phyloP scores from a whole-genome alignment of 1,140 invertebrate genomes.

The Tetramorium alpestre region DNA sequence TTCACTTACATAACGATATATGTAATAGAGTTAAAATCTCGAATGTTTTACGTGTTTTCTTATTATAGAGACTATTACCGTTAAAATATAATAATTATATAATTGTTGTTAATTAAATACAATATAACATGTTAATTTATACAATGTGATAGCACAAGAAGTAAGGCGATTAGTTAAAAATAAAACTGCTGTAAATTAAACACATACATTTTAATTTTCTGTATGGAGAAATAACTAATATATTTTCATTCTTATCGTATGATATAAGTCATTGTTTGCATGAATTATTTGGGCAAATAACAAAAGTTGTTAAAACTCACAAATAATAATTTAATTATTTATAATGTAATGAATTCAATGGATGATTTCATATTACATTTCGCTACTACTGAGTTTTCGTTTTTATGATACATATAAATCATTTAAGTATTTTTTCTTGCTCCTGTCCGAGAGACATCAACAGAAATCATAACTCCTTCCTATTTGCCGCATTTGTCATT shows the following conservation, averaged over 20 bases:
- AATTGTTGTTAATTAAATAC: not conserved
- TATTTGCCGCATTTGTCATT: not conserved
- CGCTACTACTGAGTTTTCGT: not conserved
- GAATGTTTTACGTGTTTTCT: not conserved
- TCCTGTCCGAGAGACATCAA: not conserved
- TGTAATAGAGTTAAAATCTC: not conserved
- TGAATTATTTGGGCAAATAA: not conserved
- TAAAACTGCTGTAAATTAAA: not conserved
- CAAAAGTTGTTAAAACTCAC: not conserved
- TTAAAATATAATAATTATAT: not conserved
- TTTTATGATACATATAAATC: not conserved
- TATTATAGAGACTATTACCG: not conserved
- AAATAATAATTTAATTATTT: not conserved
- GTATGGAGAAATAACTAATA: not conserved
- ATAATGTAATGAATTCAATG: not conserved
- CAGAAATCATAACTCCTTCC: too few species aligned
- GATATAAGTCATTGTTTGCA: not conserved
- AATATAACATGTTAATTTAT: conserved; percentile 2
- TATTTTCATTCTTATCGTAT: not conserved
- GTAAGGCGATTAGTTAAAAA: not conserved
- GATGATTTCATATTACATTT: not conserved
- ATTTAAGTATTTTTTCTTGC: not conserved
- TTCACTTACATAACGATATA: not conserved
- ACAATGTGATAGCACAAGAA: not conserved
- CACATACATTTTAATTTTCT: not conserved